Conservation (phyloP, 2,888 invertebrate genomes). For the Omphaloscelis lunosa region DNA sequence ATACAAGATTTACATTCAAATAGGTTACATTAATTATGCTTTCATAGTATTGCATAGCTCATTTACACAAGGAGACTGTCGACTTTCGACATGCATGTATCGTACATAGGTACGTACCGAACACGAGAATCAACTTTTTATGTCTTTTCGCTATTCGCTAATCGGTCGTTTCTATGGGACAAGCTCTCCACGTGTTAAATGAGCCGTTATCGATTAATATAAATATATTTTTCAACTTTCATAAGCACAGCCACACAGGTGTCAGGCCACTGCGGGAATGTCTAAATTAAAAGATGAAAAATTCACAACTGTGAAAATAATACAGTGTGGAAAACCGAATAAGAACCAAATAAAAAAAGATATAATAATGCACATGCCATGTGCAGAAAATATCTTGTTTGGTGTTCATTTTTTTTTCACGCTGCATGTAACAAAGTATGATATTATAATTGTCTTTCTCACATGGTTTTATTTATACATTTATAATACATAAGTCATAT, state of each 20-base stretch:
- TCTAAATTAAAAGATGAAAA: conserved; percentile 36
- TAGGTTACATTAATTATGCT: conserved; percentile 65
- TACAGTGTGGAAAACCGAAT: conserved; percentile 3
- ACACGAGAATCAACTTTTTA: not conserved
- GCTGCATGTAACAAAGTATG: not conserved
- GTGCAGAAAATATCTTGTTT: not conserved
- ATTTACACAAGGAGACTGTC: conserved; percentile 5
- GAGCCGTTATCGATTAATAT: conserved; percentile 39
- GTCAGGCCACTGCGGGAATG: conserved; percentile 34
- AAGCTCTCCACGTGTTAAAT: not conserved
- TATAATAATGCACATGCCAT: not conserved
- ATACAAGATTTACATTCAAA: conserved; percentile 68
- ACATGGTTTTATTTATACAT: not conserved
- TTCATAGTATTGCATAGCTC: conserved; percentile 39
- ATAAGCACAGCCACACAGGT: conserved; percentile 38
- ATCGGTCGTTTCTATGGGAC: not conserved
- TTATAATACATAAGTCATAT: not conserved
- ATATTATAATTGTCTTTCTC: conserved; percentile 6
- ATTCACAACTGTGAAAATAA: conserved; percentile 1
- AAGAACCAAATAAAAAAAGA: not conserved
- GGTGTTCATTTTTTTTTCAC: not conserved
- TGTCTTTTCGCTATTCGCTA: too few species aligned
- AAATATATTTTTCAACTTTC: conserved; percentile 38
- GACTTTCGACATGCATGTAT: not conserved
- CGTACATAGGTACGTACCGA: not conserved